Conservation (phyloP, 2,797 vertebrate genomes). For the Momotus momota region DNA sequence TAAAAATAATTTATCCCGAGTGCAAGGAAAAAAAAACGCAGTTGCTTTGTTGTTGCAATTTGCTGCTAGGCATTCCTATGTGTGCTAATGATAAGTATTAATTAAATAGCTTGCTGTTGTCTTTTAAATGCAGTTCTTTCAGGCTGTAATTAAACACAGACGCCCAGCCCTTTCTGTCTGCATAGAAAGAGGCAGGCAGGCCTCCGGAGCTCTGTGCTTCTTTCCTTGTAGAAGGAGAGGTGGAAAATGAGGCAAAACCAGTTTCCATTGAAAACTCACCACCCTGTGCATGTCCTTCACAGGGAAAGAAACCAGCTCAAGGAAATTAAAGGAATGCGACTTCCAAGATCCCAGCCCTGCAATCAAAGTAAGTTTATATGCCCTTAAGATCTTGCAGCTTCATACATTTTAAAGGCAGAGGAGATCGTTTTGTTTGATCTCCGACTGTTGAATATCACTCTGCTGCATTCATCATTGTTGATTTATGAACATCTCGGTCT, state of each 20-base stretch:
- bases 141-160: constrained; percentile 78
- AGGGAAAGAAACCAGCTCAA: neutral
- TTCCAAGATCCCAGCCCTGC: constrained; percentile 51
- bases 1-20: constrained; percentile 26
- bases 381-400: constrained; percentile 53
- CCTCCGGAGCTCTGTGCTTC: constrained; percentile 24
- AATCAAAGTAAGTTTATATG: constrained; percentile 47
- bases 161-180: constrained; percentile 72
- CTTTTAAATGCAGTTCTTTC: constrained; percentile 75
- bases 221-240: constrained; percentile 58
- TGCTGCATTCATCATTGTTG: neutral
- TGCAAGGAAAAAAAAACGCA: neutral
- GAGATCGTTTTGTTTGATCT: constrained; percentile 47
- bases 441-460: neutral
- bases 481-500: neutral
- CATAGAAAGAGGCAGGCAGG: constrained; percentile 51
- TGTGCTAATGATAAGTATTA: constrained; percentile 77
- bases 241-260: constrained; percentile 72
- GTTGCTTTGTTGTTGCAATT: constrained; percentile 73
- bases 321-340: constrained; percentile 55
- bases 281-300: constrained; percentile 6
- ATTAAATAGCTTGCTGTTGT: constrained; percentile 75
- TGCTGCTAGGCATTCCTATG: constrained; percentile 74
- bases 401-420: constrained; percentile 31
- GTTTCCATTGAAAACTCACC: constrained; percentile 55